Evolutionary conservation across 1,140 invertebrate genomes (phyloP), one percentile per base, ranked within the genome.

Genomic region (Rhyzopertha dominica): DNA sequence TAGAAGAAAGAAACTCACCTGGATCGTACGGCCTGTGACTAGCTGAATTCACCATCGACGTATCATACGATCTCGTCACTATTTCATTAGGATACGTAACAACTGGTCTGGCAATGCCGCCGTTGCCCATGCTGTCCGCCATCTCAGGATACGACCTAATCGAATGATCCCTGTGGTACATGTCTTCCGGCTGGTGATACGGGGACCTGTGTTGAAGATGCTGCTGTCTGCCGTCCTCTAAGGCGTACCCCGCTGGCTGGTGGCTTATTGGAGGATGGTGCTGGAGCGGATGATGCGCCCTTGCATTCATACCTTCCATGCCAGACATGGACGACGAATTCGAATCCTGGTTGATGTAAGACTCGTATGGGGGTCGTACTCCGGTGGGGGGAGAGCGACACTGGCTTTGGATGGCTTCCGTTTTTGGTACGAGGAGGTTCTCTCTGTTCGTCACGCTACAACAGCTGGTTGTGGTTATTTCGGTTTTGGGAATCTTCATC

Each of bases 291-390:
- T 72, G 54, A 55, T 68, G 53, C 19, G 59, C 53, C 19, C 75
- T 64, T 1, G 73, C 70, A 3, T 69, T 71, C 69, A 79, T 76
- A 41, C 80, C 75, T 58, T 85, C 84, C 78, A 85, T 82, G 54
- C 77, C 82, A 12, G 82, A 84, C 63, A 80, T 72, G 16, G 79
- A 81, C 3, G 79, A 80, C 5, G 83, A 86, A 65, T 85, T 84
- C 0, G 79, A 81, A 53, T 82, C 80, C 59, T 81, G 79, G 53
- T 77, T 80, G 37, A 80, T 59, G 51, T 82, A 82, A 0, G 77
- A 71, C 48, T 81, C 78, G 63, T 80, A 80, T 1, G 69, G 60
- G 19, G 70, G 70, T 18, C 73, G 61, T 5, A 74, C 63, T 0
- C 71, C 54, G 0, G 69, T 68, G 4, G 71, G 69, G 0, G 75